A percentile compares a stretch with the other conserved stretches of the same genome.
Evolutionary conservation across 1,140 invertebrate species (phyloP).

Genomic region (Calosoma granatense): DNA sequence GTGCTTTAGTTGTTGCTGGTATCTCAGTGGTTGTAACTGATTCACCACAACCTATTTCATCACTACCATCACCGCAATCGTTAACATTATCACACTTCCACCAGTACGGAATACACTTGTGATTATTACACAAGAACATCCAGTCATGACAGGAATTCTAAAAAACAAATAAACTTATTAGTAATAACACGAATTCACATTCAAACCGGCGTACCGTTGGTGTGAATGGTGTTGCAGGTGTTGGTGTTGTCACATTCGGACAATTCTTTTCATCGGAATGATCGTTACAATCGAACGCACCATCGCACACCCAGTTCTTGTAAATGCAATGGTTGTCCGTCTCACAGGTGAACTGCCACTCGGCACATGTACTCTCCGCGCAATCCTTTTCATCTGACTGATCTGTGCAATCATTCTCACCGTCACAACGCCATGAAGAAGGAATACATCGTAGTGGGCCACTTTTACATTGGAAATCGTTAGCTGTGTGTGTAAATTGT

Average conservation of each 20-base stretch:
- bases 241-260: slow-evolving; percentile 34
- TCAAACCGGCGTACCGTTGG: slow-evolving; percentile 12
- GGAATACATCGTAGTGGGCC: slow-evolving; percentile 49
- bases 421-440: slow-evolving; percentile 48
- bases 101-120: slow-evolving; percentile 74
- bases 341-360: slow-evolving; percentile 54
- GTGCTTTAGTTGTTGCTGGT: slow-evolving; percentile 17
- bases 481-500: slow-evolving; percentile 16
- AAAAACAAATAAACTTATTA: background rate
- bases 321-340: slow-evolving; percentile 56
- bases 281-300: slow-evolving; percentile 55
- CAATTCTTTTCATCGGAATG: slow-evolving; percentile 65
- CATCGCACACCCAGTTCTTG: slow-evolving; percentile 62
- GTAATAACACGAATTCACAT: slow-evolving; percentile 7
- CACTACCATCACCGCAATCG: slow-evolving; percentile 71
- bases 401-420: slow-evolving; percentile 30
- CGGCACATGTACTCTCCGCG: slow-evolving; percentile 41
- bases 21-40: slow-evolving; percentile 13
- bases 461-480: slow-evolving; percentile 27
- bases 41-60: slow-evolving; percentile 44
- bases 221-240: slow-evolving; percentile 22
- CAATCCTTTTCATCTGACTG: slow-evolving; percentile 35
- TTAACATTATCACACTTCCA: slow-evolving; percentile 57
- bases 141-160: slow-evolving; percentile 51
- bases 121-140: slow-evolving; percentile 65